phyloP scores from a whole-genome alignment of 2,797 vertebrate genomes.

The Eurystomus glaucurus region DNA sequence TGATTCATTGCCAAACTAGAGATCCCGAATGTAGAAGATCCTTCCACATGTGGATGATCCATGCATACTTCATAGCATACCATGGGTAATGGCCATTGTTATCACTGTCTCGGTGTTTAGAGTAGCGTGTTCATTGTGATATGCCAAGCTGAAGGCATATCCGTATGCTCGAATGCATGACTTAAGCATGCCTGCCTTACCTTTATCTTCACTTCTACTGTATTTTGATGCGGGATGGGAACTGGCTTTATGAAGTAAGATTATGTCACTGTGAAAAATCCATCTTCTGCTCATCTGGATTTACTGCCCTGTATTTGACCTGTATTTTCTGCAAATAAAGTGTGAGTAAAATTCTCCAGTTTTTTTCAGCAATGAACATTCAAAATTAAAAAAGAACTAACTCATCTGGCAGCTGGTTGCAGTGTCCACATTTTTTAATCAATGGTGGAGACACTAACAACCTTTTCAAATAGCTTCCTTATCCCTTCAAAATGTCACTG shows the following conservation, averaged over 20 bases:
- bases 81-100: neutral
- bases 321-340: neutral
- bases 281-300: neutral
- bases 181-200: neutral
- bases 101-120: neutral
- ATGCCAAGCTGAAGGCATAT: neutral
- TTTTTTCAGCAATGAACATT: neutral
- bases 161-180: rapidly evolving
- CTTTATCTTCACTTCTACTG: neutral
- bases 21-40: neutral
- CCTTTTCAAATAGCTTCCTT: neutral
- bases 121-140: neutral
- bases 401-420: neutral
- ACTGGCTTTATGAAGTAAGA: neutral
- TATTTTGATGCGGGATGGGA: neutral
- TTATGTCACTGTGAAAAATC: neutral
- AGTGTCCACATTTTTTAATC: neutral
- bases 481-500: neutral
- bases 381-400: neutral
- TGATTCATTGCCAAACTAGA: neutral
- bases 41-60: neutral
- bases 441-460: neutral
- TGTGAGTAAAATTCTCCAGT: neutral
- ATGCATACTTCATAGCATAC: neutral
- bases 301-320: neutral